These are phyloP conservation scores for Microdon myrmicae DNA, from an alignment of 2,888 invertebrate genomes.

Conservation along the genomic window DNA sequence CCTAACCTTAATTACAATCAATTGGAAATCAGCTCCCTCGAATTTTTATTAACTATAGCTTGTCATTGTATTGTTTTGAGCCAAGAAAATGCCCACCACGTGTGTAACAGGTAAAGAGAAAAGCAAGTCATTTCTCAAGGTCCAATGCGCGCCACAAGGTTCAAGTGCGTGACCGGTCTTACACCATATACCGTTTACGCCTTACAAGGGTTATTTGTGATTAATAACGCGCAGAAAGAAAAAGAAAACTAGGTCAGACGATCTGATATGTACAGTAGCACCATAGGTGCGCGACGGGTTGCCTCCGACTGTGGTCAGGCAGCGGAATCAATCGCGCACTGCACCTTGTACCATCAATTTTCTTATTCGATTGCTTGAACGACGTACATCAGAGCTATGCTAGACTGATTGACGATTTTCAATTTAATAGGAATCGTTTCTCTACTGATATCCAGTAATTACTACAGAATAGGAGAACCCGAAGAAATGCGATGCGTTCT, in stretches of 20 bases:
- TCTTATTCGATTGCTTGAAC: conserved; percentile 20
- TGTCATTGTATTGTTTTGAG: no score
- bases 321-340: conserved; percentile 37
- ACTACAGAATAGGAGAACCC: conserved; percentile 30
- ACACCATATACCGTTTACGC: conserved; percentile 44
- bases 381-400: conserved; percentile 19
- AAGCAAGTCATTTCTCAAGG: conserved; percentile 26
- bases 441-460: conserved; percentile 49
- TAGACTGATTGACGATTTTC: conserved; percentile 51
- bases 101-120: no score
- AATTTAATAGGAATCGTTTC: conserved; percentile 46
- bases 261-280: conserved; percentile 40
- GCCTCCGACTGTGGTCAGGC: conserved; percentile 39
- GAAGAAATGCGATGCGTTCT: conserved; percentile 29
- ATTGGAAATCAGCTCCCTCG: no score
- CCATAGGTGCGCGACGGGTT: conserved; percentile 43
- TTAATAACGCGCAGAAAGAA: conserved; percentile 4
- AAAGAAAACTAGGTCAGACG: conserved; percentile 46
- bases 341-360: conserved; percentile 44
- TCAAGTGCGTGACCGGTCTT: conserved; percentile 26
- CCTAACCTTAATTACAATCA: no score
- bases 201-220: no score
- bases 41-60: no score
- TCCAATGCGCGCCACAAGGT: neutral
- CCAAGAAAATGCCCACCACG: no score